Base-by-base conservation (phyloP, 30 jellyfish, hydroid and myxozoan genomes). In the Clytia hemisphaerica region DNA sequence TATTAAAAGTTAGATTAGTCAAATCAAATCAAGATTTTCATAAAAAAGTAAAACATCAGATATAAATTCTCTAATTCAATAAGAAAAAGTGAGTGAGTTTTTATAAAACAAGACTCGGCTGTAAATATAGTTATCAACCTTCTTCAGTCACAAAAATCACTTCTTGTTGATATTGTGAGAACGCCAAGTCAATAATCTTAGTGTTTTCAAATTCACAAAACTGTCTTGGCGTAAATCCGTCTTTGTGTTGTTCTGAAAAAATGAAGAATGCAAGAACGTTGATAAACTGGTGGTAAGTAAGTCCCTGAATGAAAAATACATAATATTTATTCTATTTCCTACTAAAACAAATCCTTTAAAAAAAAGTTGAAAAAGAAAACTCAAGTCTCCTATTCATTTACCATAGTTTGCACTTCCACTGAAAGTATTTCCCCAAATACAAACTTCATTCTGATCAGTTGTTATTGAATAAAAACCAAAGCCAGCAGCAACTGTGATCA, bases 161-260 rank as follows among this genome's bases (percentile, higher is more conserved):
- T 69, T 69, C 81, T 0, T 57, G 19, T 25, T 69, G 81, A 30
- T 69, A 69, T 45, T 69, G 81, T 1, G 81, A 69, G 36, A 69
- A 88, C 0, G 97, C 83, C 38, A 88, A 68, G 58, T 79, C 94
- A 40, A 76, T 71, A 58, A 88, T 84, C 18, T 48, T 38, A 34
- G 53, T 68, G 38, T 50, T 80, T 28, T 71, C 64, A 4, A 88
- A 51, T 36, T 38, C 77, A 26, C 71, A 67, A 29, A 80, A 81
- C 1, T 53, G 31, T 58, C 51, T 76, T 38, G 97, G 94, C 4
- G 61, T 51, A 24, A 55, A 14, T 29, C 71, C 76, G 36, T 78
- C 85, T 15, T 57, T 67, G 26, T 26, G 61, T 2, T 80, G 34
- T 1, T 80, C 96, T 86, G 38, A 49, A 72, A 38, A n/a, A n/a